Conservation (phyloP, 2,888 invertebrate genomes). For the Hybos culiciformis region DNA sequence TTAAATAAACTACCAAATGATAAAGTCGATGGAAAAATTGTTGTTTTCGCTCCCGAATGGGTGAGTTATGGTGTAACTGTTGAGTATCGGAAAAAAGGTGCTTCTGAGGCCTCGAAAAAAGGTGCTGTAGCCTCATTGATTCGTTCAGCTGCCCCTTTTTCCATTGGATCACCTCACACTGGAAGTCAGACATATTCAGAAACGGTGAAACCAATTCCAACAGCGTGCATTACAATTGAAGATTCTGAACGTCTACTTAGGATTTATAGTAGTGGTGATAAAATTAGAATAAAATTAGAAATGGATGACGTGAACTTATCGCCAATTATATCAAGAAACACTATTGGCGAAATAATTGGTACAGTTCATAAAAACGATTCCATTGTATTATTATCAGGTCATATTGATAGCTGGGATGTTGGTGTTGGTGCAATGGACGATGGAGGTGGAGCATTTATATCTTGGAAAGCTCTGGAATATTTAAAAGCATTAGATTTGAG, state of each 20-base stretch:
- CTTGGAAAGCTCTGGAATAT: conserved; percentile 58
- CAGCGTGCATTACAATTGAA: conserved; percentile 62
- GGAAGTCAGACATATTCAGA: conserved; percentile 51
- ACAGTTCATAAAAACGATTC: conserved; percentile 27
- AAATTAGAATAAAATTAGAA: conserved; percentile 42
- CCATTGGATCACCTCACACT: conserved; percentile 64
- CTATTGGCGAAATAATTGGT: conserved; percentile 55
- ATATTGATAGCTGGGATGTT: conserved; percentile 79
- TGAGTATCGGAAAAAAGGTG: conserved; percentile 49
- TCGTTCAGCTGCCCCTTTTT: conserved; percentile 62
- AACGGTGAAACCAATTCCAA: conserved; percentile 50
- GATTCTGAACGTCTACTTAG: conserved; percentile 61
- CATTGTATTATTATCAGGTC: conserved; percentile 65
- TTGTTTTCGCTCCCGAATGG: conserved; percentile 57
- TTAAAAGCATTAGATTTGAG: conserved; percentile 48
- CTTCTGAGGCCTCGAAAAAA: conserved; percentile 51
- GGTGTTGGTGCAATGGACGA: conserved; percentile 82
- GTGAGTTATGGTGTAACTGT: conserved; percentile 52
- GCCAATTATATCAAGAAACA: conserved; percentile 52
- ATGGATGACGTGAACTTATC: conserved; percentile 48
- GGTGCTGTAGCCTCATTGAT: conserved; percentile 66
- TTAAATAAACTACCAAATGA: conserved; percentile 38
- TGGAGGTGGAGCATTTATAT: conserved; percentile 65
- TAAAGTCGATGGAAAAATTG: conserved; percentile 51
- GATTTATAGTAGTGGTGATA: conserved; percentile 43